These are phyloP conservation scores for Nanorana parkeri DNA, from an alignment of 2,113 vertebrate species.

Conservation along the genomic window DNA sequence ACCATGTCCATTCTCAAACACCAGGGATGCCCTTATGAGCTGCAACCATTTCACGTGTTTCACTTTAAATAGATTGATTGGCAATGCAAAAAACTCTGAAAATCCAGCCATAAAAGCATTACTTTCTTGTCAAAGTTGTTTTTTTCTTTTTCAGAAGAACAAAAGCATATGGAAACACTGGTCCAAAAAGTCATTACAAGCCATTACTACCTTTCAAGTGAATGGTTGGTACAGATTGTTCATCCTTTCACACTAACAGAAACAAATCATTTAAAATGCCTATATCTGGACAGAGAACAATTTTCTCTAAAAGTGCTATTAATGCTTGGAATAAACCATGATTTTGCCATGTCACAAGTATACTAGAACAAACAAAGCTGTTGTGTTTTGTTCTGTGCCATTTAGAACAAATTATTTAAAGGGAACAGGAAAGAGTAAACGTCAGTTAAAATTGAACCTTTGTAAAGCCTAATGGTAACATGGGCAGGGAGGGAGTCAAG, in stretches of 20 bases:
- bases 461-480: not conserved
- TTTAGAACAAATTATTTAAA: not conserved
- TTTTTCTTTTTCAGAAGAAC: not conserved
- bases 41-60: no score
- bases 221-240: constrained; percentile 35
- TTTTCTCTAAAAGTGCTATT: constrained; percentile 18
- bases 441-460: not conserved
- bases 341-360: not conserved
- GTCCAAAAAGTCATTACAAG: constrained; percentile 8
- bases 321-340: not conserved
- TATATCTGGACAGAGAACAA: constrained; percentile 7
- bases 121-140: not conserved
- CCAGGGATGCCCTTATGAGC: no score
- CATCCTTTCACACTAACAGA: not conserved
- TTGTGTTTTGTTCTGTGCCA: not conserved
- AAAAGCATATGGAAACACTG: not conserved
- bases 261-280: constrained; percentile 31
- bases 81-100: not conserved
- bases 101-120: not conserved
- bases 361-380: no score
- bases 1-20: no score
- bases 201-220: constrained; percentile 31
- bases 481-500: no score
- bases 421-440: not conserved
- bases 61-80: not conserved